These are phyloP conservation scores for Parotocinclus haroldoi DNA, from an alignment of 2,797 vertebrate genomes.

Conservation along the genomic window DNA sequence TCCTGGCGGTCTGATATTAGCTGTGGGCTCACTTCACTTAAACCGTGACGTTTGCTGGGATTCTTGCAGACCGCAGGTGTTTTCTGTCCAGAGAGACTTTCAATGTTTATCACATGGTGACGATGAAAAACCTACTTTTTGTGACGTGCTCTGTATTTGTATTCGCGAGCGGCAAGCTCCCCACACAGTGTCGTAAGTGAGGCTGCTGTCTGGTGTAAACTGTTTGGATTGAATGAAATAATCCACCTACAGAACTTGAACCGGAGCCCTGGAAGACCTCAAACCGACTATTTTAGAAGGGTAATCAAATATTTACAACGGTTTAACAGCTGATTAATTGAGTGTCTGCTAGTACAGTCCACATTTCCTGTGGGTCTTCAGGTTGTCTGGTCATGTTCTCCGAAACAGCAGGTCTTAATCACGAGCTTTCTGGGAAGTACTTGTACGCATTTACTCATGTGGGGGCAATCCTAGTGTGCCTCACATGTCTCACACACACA, in stretches of 20 bases:
- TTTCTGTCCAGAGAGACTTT: slow-evolving; percentile 55
- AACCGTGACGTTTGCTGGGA: background rate
- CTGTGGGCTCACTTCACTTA: slow-evolving; percentile 7
- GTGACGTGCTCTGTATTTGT: slow-evolving; percentile 63
- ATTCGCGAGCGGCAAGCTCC: slow-evolving; percentile 69
- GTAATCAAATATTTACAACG: slow-evolving; percentile 67
- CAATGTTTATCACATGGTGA: slow-evolving; percentile 66
- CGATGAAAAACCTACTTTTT: slow-evolving; percentile 61
- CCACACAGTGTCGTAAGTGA: slow-evolving; percentile 67
- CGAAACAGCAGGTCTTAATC: slow-evolving; percentile 1
- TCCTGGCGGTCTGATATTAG: background rate
- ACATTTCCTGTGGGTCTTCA: slow-evolving; percentile 18
- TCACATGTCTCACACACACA: too few relatives aligned
- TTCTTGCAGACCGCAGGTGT: slow-evolving; percentile 67
- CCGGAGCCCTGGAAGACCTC: slow-evolving; percentile 51
- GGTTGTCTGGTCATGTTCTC: background rate
- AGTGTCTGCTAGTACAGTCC: slow-evolving; percentile 50
- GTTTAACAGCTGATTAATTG: slow-evolving; percentile 58
- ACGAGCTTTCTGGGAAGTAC: background rate
- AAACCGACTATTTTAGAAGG: slow-evolving; percentile 51
- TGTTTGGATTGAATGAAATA: slow-evolving; percentile 77
- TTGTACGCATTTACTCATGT: background rate
- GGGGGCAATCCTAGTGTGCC: too few relatives aligned
- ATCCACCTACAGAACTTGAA: slow-evolving; percentile 68
- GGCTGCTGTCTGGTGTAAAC: slow-evolving; percentile 70